Conservation (phyloP, 2,888 invertebrate species). For the Stenchaetothrips biformis region DNA sequence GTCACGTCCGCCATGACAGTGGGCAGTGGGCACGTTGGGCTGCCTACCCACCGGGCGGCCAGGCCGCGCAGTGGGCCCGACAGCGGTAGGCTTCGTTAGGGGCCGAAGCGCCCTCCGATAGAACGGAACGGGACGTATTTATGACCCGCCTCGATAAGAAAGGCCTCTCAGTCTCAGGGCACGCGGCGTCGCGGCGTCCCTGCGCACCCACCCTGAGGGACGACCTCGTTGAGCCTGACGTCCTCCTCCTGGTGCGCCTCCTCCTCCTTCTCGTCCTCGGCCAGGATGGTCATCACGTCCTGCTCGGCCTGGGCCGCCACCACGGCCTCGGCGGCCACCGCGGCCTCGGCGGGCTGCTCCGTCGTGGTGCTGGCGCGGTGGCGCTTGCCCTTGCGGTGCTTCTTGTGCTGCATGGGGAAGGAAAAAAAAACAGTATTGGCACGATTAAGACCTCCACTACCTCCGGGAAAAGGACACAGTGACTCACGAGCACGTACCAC, state of each 20-base stretch:
- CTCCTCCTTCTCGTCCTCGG: constrained; percentile 32
- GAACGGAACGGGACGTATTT: too few species aligned
- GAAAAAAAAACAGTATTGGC: too few species aligned
- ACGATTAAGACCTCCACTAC: too few species aligned
- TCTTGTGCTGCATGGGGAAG: neutral
- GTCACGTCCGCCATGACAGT: neutral
- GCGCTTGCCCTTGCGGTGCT: neutral
- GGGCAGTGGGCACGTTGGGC: neutral
- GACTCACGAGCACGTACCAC: constrained; percentile 38
- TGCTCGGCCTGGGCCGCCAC: constrained; percentile 38
- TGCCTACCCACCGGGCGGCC: neutral
- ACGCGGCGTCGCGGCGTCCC: too few species aligned
- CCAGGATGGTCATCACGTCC: constrained; percentile 24
- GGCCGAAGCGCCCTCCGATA: too few species aligned
- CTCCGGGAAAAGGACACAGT: too few species aligned
- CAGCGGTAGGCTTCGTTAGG: too few species aligned
- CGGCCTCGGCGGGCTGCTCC: constrained; percentile 4
- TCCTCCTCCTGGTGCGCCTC: constrained; percentile 35
- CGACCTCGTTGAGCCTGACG: constrained; percentile 35
- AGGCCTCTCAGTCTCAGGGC: too few species aligned
- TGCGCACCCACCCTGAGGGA: constrained; percentile 32
- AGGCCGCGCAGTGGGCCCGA: too few species aligned
- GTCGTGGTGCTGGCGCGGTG: neutral
- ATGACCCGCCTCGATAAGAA: too few species aligned
- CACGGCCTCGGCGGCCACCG: constrained; percentile 36